Conservation (phyloP, 1,140 invertebrate species). For the Hyphantria cunea region DNA sequence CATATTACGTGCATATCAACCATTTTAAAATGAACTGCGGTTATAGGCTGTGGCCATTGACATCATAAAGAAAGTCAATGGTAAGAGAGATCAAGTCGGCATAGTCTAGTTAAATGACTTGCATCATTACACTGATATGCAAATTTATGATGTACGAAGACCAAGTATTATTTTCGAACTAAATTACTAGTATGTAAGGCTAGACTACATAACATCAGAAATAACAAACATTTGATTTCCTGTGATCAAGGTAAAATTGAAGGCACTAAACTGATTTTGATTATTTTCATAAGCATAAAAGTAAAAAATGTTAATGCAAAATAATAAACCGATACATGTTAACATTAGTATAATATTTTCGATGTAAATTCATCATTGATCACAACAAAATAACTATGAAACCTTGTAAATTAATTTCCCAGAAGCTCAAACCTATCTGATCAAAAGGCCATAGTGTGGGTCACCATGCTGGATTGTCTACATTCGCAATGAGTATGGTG, state of each 20-base stretch:
- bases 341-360: neutral
- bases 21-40: conserved; percentile 15
- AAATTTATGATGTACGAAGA: neutral
- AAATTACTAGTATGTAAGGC: conserved; percentile 3
- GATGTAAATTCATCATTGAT: too few species aligned
- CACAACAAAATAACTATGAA: too few species aligned
- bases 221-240: too few species aligned
- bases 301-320: too few species aligned
- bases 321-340: neutral
- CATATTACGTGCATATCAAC: neutral
- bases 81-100: neutral
- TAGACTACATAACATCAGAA: neutral
- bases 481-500: too few species aligned
- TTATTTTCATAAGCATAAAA: too few species aligned
- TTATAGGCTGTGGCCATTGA: conserved; percentile 24
- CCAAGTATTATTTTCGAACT: neutral
- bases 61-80: neutral
- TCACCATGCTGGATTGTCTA: too few species aligned
- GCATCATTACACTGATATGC: conserved; percentile 41
- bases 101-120: conserved; percentile 29
- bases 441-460: too few species aligned
- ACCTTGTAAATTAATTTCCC: too few species aligned
- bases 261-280: too few species aligned
- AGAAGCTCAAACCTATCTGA: too few species aligned
- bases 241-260: too few species aligned